Conservation (phyloP, 1,140 invertebrate genomes). For the Bicyclus anynana region DNA sequence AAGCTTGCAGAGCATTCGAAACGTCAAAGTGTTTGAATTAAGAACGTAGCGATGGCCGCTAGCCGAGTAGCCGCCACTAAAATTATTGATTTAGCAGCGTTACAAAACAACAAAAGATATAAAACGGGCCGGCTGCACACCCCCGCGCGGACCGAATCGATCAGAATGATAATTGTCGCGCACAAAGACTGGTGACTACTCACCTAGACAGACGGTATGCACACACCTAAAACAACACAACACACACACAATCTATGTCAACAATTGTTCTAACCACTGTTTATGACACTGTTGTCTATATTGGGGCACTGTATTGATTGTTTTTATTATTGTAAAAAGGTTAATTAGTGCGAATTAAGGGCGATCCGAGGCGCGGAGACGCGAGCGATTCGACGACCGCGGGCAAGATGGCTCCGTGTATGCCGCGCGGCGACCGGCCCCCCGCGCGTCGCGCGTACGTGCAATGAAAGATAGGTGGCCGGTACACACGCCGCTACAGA, state of each 20-base stretch:
- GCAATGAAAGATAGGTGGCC: conserved; percentile 75
- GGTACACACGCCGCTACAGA: conserved; percentile 43
- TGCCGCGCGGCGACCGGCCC: conserved; percentile 59
- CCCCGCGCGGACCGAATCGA: conserved; percentile 70
- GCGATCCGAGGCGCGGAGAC: conserved; percentile 63
- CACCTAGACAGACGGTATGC: conserved; percentile 65
- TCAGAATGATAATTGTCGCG: conserved; percentile 76
- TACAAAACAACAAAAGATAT: conserved; percentile 77
- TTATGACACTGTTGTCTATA: conserved; percentile 38
- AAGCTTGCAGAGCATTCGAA: conserved; percentile 24
- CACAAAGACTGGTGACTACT: conserved; percentile 69
- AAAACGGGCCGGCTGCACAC: conserved; percentile 65
- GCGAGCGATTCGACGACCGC: conserved; percentile 66
- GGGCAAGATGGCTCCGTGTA: conserved; percentile 74
- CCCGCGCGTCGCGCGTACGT: conserved; percentile 65
- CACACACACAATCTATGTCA: conserved; percentile 54
- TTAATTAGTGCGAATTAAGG: conserved; percentile 72
- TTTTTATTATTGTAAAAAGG: conserved; percentile 53
- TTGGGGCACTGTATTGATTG: conserved; percentile 43
- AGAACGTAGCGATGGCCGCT: conserved; percentile 46
- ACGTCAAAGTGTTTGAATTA: conserved; percentile 40
- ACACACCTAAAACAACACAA: conserved; percentile 68
- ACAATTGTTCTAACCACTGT: conserved; percentile 46
- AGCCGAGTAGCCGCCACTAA: conserved; percentile 59
- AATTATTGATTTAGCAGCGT: conserved; percentile 73